Evolutionary conservation across 2,888 invertebrate species (phyloP).

Genomic region (Cerastis leucographa): DNA sequence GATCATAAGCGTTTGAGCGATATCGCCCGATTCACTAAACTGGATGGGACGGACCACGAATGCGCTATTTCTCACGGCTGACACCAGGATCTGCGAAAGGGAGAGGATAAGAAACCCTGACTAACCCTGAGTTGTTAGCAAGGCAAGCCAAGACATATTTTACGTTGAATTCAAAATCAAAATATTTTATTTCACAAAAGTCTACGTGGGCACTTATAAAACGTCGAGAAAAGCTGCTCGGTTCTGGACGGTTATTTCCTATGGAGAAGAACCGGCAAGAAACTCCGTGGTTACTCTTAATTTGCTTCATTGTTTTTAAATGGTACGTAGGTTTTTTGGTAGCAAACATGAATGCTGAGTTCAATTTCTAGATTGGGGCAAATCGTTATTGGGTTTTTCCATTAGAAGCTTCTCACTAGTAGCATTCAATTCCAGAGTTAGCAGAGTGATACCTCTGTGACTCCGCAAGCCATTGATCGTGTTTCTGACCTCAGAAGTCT

Average conservation of each 20-base stretch:
- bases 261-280: too few species aligned
- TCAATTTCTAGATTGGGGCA: neutral
- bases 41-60: slow-evolving; percentile 77
- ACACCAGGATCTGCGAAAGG: slow-evolving; percentile 61
- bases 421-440: neutral
- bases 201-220: too few species aligned
- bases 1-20: slow-evolving; percentile 74
- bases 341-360: neutral
- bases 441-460: neutral
- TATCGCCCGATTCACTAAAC: slow-evolving; percentile 82
- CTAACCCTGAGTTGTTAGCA: neutral
- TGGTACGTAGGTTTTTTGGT: too few species aligned
- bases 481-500: neutral
- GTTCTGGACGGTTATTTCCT: too few species aligned
- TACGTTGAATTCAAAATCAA: too few species aligned
- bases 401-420: neutral
- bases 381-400: too few species aligned
- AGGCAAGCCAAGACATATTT: neutral
- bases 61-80: slow-evolving; percentile 80
- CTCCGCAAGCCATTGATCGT: neutral
- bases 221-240: too few species aligned
- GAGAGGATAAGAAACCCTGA: slow-evolving; percentile 10
- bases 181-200: too few species aligned
- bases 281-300: too few species aligned
- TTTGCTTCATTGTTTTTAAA: neutral